phyloP scores from a whole-genome alignment of 2,888 invertebrate genomes.

The Rhimphoctona megacephalus region DNA sequence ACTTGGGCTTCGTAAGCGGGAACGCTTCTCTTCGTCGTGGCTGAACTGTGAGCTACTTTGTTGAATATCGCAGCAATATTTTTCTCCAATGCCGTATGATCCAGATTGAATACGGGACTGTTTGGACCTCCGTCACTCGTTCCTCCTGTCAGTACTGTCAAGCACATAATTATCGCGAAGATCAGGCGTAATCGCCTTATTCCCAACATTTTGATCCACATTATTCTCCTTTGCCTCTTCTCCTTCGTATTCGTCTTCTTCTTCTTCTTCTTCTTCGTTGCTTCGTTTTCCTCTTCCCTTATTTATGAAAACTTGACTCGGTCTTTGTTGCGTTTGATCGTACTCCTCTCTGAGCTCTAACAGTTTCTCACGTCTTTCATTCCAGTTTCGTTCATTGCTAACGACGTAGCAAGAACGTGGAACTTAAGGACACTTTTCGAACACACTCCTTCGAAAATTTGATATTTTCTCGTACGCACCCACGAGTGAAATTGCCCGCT shows the following conservation, averaged over 20 bases:
- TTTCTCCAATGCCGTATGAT: slow-evolving; percentile 88
- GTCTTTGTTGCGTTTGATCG: not conserved
- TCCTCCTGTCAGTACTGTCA: slow-evolving; percentile 63
- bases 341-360: slow-evolving; percentile 28
- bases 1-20: slow-evolving; percentile 87
- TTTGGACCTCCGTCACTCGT: slow-evolving; percentile 81
- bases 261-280: not conserved
- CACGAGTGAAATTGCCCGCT: not conserved
- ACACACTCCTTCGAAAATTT: slow-evolving; percentile 12
- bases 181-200: slow-evolving; percentile 50
- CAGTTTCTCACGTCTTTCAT: slow-evolving; percentile 49
- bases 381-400: slow-evolving; percentile 53
- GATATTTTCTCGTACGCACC: not conserved
- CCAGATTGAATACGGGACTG: slow-evolving; percentile 84
- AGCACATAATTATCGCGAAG: slow-evolving; percentile 52
- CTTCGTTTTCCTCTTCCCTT: not conserved
- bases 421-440: slow-evolving; percentile 64
- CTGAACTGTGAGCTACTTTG: slow-evolving; percentile 89
- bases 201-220: slow-evolving; percentile 38
- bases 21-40: slow-evolving; percentile 89
- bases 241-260: slow-evolving; percentile 8
- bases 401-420: slow-evolving; percentile 31
- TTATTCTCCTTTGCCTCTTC: slow-evolving; percentile 17
- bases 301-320: not conserved
- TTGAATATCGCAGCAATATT: slow-evolving; percentile 89